These are phyloP conservation scores for Chaetodon trifasciatus DNA, from an alignment of 2,797 vertebrate species.

Conservation along the genomic window DNA sequence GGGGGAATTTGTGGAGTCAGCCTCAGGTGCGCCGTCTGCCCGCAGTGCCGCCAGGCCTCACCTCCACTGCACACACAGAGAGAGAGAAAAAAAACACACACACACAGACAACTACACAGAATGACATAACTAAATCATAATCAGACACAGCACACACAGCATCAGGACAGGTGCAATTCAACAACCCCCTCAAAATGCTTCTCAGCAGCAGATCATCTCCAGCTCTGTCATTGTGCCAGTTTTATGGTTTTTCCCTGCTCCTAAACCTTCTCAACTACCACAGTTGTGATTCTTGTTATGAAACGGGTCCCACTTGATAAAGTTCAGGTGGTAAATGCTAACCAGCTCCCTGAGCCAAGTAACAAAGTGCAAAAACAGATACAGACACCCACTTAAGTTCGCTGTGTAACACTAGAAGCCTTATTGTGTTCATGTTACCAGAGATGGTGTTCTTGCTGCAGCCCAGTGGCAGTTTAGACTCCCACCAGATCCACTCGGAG, in stretches of 20 bases:
- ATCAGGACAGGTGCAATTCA: neutral
- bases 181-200: neutral
- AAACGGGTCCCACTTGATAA: neutral
- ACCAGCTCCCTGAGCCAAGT: constrained; percentile 17
- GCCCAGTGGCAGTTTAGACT: neutral
- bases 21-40: too few species aligned
- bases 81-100: too few species aligned
- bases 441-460: constrained; percentile 61
- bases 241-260: neutral
- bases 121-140: too few species aligned
- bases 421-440: constrained; percentile 69
- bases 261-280: neutral
- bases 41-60: too few species aligned
- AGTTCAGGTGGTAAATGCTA: neutral
- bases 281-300: neutral
- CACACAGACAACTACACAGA: too few species aligned
- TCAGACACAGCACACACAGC: too few species aligned
- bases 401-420: constrained; percentile 61
- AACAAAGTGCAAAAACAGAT: constrained; percentile 76
- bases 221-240: neutral
- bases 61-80: too few species aligned
- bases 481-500: neutral
- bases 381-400: constrained; percentile 59
- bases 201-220: neutral
- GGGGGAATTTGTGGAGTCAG: too few species aligned